Percentiles rank a stretch among this genome's conserved stretches.
These are phyloP conservation scores for Malurus splendens DNA, from an alignment of 2,797 vertebrate species.

Conservation along the genomic window DNA sequence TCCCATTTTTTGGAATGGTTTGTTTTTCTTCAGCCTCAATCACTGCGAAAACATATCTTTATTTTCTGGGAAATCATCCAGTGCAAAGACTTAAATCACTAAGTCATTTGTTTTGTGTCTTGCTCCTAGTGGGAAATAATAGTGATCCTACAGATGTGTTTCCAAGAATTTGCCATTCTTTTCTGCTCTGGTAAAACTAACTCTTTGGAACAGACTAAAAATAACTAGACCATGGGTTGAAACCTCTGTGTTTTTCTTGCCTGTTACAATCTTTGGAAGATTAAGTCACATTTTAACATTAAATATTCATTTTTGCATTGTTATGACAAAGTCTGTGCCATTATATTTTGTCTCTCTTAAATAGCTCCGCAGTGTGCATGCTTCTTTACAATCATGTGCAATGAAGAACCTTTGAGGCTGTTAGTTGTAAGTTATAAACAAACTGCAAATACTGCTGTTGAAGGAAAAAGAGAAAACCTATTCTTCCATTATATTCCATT, in stretches of 20 bases:
- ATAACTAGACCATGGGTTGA: neutral
- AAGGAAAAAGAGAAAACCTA: no score
- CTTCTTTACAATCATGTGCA: neutral
- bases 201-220: neutral
- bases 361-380: neutral
- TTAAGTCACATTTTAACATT: neutral
- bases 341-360: neutral
- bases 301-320: neutral
- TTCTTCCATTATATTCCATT: no score
- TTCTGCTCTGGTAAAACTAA: neutral
- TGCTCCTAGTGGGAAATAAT: neutral
- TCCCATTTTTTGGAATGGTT: neutral
- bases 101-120: neutral
- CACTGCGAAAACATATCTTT: neutral
- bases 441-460: neutral
- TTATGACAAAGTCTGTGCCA: neutral
- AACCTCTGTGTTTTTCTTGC: neutral
- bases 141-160: neutral
- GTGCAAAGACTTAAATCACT: neutral
- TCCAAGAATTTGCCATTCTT: neutral
- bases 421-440: neutral
- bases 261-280: neutral
- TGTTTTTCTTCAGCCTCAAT: neutral
- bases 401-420: neutral
- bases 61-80: neutral